Evolutionary conservation across 2,888 invertebrate species (phyloP), one percentile per base, ranked within the genome.

Genomic region (Drosophila helvetica): DNA sequence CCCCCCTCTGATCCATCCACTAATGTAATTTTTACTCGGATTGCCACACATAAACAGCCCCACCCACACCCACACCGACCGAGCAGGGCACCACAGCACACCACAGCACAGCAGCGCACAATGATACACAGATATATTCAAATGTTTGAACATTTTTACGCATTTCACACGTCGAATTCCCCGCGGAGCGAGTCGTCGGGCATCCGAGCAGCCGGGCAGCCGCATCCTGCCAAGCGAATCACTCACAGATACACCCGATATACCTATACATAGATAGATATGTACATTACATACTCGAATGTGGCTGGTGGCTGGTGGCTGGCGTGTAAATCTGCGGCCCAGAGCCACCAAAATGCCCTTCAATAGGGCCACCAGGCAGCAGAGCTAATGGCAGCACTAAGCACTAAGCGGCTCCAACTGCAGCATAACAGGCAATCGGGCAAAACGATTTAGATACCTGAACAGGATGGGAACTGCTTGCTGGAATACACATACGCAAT

Each of bases 21-120:
- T 71, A 78, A 83, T 86, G 79, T 78, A 76, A 76, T 64, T 69
- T 77, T 63, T 60, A 79, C 79, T 74, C 62, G 62, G 62, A 69
- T 65, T 77, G 59, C 65, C 27, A 50, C 53, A 51, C 25, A 25
- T 42, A 27, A 18, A 52, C 33, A 22, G n/a, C 45, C 15, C 25
- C 42, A 48, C n/a, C n/a, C 8, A 27, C 33, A 22, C 18, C 45
- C 15, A 33, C 42, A 48, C n/a, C n/a, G 10, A 27, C n/a, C 30
- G 12, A 8, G 43, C 7, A 17, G 38, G 2, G 15, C 48, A 12
- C 30, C 22, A 22, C 22, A 22, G 25, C 46, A 53, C 22, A 33
- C 48, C 15, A 12, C n/a, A 52, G 9, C 9, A 30, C 30, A 30
- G 10, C 33, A 33, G 7, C 7, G 2, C 15, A 38, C 38, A 33